Evolutionary conservation across 2,888 invertebrate genomes (phyloP).

Genomic region (Hydraecia micacea): DNA sequence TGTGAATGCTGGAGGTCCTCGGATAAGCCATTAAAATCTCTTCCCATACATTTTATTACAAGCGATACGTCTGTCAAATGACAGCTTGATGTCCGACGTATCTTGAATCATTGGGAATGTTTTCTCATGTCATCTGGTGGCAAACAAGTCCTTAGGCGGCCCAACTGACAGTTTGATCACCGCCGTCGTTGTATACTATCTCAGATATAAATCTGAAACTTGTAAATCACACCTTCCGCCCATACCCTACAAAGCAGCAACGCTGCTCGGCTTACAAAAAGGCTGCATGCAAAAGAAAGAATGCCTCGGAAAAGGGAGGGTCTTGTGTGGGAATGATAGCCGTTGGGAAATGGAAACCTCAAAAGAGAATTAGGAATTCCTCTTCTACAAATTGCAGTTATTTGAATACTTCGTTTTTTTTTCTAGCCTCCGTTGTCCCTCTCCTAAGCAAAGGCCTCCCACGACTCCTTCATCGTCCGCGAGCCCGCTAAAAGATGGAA

Average conservation of each 20-base stretch:
- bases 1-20: conserved; percentile 41
- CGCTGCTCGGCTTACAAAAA: not conserved
- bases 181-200: not conserved
- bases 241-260: no score
- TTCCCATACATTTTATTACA: conserved; percentile 44
- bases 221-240: not conserved
- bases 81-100: not conserved
- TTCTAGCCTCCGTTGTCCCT: not conserved
- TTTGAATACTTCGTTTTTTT: not conserved
- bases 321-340: not conserved
- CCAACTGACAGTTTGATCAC: not conserved
- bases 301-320: not conserved
- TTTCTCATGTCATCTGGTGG: not conserved
- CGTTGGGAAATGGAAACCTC: not conserved
- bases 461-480: not conserved
- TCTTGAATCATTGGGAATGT: not conserved
- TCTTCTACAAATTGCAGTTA: not conserved
- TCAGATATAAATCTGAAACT: not conserved
- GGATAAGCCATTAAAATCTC: conserved; percentile 3
- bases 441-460: not conserved
- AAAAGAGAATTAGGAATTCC: not conserved
- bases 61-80: conserved; percentile 18
- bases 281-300: not conserved
- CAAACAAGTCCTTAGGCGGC: not conserved
- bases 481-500: not conserved